These are phyloP conservation scores for Lamellibrachia satsuma DNA, from an alignment of 2,888 invertebrate species.

Conservation along the genomic window DNA sequence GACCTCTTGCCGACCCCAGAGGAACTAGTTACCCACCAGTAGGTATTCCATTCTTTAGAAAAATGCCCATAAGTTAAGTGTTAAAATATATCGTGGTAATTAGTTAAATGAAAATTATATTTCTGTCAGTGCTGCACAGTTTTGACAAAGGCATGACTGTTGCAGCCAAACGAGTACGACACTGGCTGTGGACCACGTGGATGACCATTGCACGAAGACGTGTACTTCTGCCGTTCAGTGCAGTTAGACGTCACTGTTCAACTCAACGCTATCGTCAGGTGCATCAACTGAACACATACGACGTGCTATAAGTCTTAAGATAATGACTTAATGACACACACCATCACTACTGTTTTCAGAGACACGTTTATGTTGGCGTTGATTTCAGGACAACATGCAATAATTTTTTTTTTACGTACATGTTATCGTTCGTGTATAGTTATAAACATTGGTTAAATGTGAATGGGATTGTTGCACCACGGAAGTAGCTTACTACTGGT, in stretches of 20 bases:
- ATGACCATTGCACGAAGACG: conserved; percentile 1
- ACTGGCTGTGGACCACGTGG: neutral
- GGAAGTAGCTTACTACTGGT: neutral
- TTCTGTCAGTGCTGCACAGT: neutral
- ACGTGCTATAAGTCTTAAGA: neutral
- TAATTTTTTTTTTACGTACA: neutral
- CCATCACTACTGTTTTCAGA: neutral
- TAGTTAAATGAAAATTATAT: neutral
- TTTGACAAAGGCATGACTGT: neutral
- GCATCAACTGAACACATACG: neutral
- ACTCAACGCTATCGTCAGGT: neutral
- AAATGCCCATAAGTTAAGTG: neutral
- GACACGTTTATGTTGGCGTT: neutral
- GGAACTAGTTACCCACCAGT: neutral
- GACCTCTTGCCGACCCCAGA: neutral
- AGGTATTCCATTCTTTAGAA: neutral
- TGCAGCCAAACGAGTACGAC: neutral
- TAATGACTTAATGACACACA: neutral
- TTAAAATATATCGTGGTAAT: neutral
- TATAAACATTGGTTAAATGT: neutral
- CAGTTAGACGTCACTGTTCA: neutral
- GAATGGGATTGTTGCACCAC: too few relatives aligned
- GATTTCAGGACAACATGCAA: neutral
- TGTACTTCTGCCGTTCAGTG: neutral
- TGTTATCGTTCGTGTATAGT: neutral